These are phyloP conservation scores for Rafetus swinhoei DNA, from an alignment of 2,113 vertebrate species.

Conservation along the genomic window DNA sequence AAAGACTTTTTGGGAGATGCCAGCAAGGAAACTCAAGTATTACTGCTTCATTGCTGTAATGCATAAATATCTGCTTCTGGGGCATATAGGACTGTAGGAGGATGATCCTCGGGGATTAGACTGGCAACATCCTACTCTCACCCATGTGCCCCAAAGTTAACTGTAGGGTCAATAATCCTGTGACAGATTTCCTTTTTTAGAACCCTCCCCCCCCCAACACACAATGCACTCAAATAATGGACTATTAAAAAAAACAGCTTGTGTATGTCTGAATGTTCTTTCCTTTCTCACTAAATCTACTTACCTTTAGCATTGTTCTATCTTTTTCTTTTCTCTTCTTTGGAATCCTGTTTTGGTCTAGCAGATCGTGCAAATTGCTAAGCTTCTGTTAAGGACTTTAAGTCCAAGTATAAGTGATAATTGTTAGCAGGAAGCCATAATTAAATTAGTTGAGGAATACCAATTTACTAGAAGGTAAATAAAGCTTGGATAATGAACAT, in stretches of 20 bases:
- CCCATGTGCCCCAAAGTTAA: background rate
- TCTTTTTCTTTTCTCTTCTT: conserved; percentile 79
- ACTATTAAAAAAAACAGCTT: background rate
- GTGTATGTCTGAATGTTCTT: background rate
- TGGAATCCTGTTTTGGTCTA: conserved; percentile 88
- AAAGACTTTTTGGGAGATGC: background rate
- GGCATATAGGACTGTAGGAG: background rate
- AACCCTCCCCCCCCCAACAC: background rate
- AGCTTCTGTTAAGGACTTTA: conserved; percentile 73
- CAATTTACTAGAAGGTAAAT: background rate
- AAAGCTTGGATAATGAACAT: background rate
- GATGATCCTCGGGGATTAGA: background rate
- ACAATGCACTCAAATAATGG: background rate
- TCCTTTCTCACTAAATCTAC: conserved; percentile 19
- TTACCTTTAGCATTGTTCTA: conserved; percentile 73
- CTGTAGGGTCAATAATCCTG: background rate
- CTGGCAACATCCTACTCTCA: fast-evolving
- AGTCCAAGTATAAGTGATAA: background rate
- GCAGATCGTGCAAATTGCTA: conserved; percentile 98
- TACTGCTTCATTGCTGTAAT: background rate
- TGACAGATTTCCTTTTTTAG: background rate
- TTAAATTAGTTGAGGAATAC: background rate
- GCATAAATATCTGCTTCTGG: background rate
- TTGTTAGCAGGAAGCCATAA: conserved; percentile 2
- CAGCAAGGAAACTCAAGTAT: background rate